A percentile compares a stretch with the other conserved stretches of the same genome.
These are phyloP conservation scores for Cryptocephalus moraei DNA, from an alignment of 2,888 invertebrate species.

Conservation along the genomic window DNA sequence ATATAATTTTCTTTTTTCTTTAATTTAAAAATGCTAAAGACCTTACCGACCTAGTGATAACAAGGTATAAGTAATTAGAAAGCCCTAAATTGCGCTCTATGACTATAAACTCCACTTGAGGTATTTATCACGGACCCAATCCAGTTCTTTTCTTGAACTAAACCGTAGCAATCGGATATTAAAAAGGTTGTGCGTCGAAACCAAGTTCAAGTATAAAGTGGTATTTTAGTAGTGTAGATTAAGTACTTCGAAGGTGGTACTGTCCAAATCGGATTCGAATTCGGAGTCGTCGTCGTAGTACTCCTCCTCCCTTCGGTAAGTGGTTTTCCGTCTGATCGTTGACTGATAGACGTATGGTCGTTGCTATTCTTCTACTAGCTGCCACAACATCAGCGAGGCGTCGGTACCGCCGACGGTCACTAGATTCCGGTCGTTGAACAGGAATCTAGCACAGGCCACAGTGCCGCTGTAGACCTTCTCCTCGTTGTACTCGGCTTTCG, in stretches of 20 bases:
- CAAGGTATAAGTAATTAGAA: too few relatives aligned
- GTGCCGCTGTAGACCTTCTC: constrained; percentile 79
- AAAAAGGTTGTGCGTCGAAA: too few relatives aligned
- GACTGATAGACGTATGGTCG: constrained; percentile 17
- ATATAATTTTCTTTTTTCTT: too few relatives aligned
- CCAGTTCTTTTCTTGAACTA: too few relatives aligned
- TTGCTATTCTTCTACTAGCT: constrained; percentile 68
- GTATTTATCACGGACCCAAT: too few relatives aligned
- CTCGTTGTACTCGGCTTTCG: constrained; percentile 80
- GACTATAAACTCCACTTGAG: too few relatives aligned
- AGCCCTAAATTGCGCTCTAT: too few relatives aligned
- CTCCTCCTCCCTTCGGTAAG: constrained; percentile 4
- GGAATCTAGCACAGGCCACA: constrained; percentile 69
- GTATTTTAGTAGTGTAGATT: constrained; percentile 23
- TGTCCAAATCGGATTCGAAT: constrained; percentile 29
- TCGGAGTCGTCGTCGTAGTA: constrained; percentile 6
- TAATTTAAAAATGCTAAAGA: too few relatives aligned
- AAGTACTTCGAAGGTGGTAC: constrained; percentile 32
- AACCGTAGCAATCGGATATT: too few relatives aligned
- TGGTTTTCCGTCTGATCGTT: constrained; percentile 7
- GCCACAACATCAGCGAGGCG: constrained; percentile 86
- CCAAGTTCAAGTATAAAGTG: too few relatives aligned
- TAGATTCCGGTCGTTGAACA: constrained; percentile 77
- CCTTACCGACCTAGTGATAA: too few relatives aligned
- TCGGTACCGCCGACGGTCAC: constrained; percentile 81